Evolutionary conservation across 2,888 invertebrate species (phyloP).

Genomic region (Acronicta leporina): DNA sequence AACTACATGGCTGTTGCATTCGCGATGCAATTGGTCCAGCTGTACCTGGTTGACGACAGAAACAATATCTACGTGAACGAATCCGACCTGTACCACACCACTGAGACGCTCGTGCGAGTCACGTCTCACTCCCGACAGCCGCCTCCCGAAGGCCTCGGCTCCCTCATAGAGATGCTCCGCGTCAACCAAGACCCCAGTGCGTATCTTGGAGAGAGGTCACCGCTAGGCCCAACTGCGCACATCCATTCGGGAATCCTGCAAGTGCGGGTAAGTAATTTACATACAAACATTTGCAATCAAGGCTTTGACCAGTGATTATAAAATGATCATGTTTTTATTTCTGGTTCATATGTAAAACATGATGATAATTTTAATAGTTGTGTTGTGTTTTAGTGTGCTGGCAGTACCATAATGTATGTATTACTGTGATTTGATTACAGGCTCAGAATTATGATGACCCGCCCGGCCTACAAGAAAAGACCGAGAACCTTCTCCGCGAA

Average conservation of each 20-base stretch:
- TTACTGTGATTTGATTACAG: constrained; percentile 47
- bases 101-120: constrained; percentile 94
- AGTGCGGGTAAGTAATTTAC: constrained; percentile 89
- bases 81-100: constrained; percentile 95
- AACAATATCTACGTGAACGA: constrained; percentile 93
- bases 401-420: no score
- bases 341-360: no score
- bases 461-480: constrained; percentile 97
- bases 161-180: constrained; percentile 94
- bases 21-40: constrained; percentile 96
- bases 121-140: constrained; percentile 93
- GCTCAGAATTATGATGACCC: constrained; percentile 96
- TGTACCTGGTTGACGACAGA: constrained; percentile 95
- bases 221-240: constrained; percentile 95
- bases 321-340: no score
- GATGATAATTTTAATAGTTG: no score
- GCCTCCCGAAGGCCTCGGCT: constrained; percentile 95
- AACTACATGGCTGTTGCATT: constrained; percentile 95
- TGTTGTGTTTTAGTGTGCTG: no score
- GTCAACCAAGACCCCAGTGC: constrained; percentile 92
- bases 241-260: constrained; percentile 97
- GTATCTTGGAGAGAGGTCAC: constrained; percentile 93
- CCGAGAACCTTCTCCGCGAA: constrained; percentile 97
- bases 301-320: no score
- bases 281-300: no score